Evolutionary conservation across 2,888 invertebrate genomes (phyloP).

Genomic region (Andrena marginata): DNA sequence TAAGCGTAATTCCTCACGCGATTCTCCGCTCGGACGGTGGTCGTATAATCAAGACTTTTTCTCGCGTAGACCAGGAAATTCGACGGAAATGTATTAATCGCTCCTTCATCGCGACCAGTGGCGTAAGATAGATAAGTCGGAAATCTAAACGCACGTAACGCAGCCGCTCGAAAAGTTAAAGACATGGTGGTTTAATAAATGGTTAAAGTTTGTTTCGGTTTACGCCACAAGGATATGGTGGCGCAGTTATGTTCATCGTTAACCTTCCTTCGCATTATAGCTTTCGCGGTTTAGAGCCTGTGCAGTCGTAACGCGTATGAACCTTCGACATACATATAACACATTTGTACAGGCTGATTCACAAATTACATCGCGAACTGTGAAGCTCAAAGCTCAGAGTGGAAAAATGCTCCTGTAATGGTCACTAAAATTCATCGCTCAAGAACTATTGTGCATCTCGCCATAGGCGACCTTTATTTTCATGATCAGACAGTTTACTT

Average conservation of each 20-base stretch:
- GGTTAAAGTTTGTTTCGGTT: slow-evolving; percentile 67
- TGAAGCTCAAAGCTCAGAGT: background rate
- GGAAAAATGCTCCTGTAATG: no score
- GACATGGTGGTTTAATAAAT: slow-evolving; percentile 64
- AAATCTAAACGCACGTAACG: slow-evolving; percentile 54
- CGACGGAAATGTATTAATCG: slow-evolving; percentile 26
- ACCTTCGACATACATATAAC: slow-evolving; percentile 29
- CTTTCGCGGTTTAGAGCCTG: slow-evolving; percentile 70
- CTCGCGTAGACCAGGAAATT: background rate
- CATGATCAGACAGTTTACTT: no score
- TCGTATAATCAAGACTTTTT: slow-evolving; percentile 3
- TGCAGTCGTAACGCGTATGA: slow-evolving; percentile 58
- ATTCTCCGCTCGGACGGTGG: slow-evolving; percentile 2
- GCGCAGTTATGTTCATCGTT: slow-evolving; percentile 67
- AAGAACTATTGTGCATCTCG: no score
- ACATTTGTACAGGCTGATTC: slow-evolving; percentile 7
- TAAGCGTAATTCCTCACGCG: slow-evolving; percentile 7
- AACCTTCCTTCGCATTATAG: slow-evolving; percentile 73
- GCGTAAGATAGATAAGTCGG: slow-evolving; percentile 13
- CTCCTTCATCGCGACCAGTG: background rate
- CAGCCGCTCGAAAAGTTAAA: slow-evolving; percentile 44
- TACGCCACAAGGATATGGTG: slow-evolving; percentile 49
- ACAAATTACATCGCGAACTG: background rate
- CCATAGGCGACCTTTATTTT: no score
- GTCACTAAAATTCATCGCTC: no score